These are phyloP conservation scores for Pteropus rufus DNA, from an alignment of 2,797 vertebrate genomes.

Conservation along the genomic window DNA sequence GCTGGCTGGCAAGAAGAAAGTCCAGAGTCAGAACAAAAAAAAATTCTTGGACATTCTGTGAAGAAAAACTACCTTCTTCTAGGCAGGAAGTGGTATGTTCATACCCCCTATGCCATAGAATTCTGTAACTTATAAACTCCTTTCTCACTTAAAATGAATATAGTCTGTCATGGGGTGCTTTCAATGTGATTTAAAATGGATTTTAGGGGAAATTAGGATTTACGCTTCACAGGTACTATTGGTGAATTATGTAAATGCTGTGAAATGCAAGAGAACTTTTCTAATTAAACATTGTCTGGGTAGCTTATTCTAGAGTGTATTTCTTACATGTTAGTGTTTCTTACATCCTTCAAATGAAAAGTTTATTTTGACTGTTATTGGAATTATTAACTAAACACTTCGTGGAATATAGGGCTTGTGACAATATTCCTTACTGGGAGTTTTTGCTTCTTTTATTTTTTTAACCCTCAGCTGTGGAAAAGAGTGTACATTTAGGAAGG, in stretches of 20 bases:
- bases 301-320: background rate
- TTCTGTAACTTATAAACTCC: background rate
- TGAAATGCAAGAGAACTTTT: background rate
- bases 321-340: background rate
- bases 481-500: background rate
- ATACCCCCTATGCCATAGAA: fast-evolving
- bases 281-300: background rate
- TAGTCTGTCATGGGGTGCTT: background rate
- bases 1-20: background rate
- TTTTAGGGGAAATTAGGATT: background rate
- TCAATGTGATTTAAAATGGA: background rate
- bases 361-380: background rate
- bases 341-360: background rate
- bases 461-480: background rate
- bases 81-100: background rate
- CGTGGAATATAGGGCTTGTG: background rate
- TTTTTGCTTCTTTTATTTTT: background rate
- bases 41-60: no score
- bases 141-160: background rate
- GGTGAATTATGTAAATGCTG: background rate
- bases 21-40: background rate
- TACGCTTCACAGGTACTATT: background rate
- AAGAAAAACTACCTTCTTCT: background rate
- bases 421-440: background rate
- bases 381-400: background rate